These are phyloP conservation scores for Lordiphosa fenestrarum DNA, from an alignment of 2,888 invertebrate species.

Conservation along the genomic window DNA sequence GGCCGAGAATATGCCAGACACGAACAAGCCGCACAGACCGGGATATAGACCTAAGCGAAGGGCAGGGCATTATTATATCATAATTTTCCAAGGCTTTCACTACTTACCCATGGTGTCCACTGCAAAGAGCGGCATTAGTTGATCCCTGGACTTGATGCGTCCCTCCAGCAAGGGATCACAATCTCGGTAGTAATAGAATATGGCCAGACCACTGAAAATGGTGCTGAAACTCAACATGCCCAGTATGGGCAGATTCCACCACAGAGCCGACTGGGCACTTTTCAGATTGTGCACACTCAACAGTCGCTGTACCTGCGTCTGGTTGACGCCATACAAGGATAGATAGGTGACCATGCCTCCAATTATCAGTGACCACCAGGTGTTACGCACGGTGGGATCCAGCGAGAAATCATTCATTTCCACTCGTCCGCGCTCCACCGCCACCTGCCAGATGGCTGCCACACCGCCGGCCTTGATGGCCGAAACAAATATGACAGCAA, in stretches of 20 bases:
- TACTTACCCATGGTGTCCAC: slow-evolving; percentile 85
- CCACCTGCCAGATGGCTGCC: slow-evolving; percentile 86
- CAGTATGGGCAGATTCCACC: slow-evolving; percentile 91
- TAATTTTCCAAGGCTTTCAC: background rate
- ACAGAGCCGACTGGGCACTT: slow-evolving; percentile 87
- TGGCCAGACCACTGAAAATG: slow-evolving; percentile 88
- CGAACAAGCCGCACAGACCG: slow-evolving; percentile 93
- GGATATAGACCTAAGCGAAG: slow-evolving; percentile 81
- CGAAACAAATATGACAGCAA: slow-evolving; percentile 88
- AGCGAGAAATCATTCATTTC: slow-evolving; percentile 85
- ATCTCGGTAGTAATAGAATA: slow-evolving; percentile 89
- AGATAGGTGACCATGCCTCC: slow-evolving; percentile 91
- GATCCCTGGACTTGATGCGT: slow-evolving; percentile 85
- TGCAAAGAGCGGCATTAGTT: slow-evolving; percentile 90
- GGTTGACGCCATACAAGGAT: slow-evolving; percentile 92
- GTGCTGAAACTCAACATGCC: slow-evolving; percentile 87
- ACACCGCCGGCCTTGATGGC: slow-evolving; percentile 87
- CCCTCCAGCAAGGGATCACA: slow-evolving; percentile 89
- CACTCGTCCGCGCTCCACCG: slow-evolving; percentile 86
- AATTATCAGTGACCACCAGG: slow-evolving; percentile 90
- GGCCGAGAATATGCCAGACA: slow-evolving; percentile 95
- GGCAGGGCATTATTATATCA: background rate
- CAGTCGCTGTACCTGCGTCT: slow-evolving; percentile 89
- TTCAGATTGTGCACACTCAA: slow-evolving; percentile 87
- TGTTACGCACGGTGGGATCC: slow-evolving; percentile 91